Percentiles rank a stretch among this genome's conserved stretches.
Evolutionary conservation across 2,113 vertebrate species (phyloP).

Genomic region (Tragelaphus strepsiceros): DNA sequence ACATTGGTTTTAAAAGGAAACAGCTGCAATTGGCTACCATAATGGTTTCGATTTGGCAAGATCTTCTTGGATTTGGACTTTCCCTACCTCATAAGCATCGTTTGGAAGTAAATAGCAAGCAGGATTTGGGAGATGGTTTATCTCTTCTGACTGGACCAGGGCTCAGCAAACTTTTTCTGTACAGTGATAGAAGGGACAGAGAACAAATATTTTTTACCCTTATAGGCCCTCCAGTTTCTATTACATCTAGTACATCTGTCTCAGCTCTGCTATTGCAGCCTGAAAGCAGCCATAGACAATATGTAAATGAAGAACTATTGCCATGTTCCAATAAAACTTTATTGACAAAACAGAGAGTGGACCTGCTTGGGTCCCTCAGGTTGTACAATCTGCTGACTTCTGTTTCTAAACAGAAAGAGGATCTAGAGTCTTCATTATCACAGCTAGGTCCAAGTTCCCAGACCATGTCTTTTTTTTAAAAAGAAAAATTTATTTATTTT

Average conservation of each 20-base stretch:
- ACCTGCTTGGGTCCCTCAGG: not conserved
- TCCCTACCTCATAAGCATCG: not conserved
- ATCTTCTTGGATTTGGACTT: slow-evolving; percentile 3
- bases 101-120: slow-evolving; percentile 35
- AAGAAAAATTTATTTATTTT: not conserved
- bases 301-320: not conserved
- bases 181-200: not conserved
- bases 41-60: not conserved
- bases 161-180: not conserved
- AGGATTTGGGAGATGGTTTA: slow-evolving; percentile 14
- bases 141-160: slow-evolving; percentile 2
- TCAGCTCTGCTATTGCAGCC: not conserved
- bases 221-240: not conserved
- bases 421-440: not conserved
- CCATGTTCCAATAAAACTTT: slow-evolving; percentile 43
- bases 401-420: not conserved
- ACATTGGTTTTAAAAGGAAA: slow-evolving; percentile 32
- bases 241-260: not conserved
- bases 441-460: not conserved
- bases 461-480: not conserved
- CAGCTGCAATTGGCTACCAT: slow-evolving; percentile 22
- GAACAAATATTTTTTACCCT: slow-evolving; percentile 9
- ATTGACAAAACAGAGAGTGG: slow-evolving; percentile 4
- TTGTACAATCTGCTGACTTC: not conserved
- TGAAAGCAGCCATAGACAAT: not conserved